Base-by-base conservation (phyloP, 2,797 vertebrate species). In the Okamejei kenojei region DNA sequence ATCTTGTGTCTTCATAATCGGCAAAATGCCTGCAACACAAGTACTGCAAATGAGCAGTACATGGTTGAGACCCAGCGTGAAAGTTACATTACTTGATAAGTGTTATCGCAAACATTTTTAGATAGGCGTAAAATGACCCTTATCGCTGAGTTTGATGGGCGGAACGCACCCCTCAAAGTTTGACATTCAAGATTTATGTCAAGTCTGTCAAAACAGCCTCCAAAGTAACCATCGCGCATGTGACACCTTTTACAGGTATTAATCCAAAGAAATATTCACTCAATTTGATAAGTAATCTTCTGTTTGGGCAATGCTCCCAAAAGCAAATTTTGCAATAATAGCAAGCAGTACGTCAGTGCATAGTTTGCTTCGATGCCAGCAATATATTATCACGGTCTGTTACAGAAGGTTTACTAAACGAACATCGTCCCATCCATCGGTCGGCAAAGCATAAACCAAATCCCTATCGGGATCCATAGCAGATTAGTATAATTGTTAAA, bases 41-140 rank as follows among this genome's bases (percentile, higher is more conserved):
- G 61, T 21, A 88, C 84, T 68, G n/a, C 35, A 32, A 88, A 35
- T 88, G 84, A 88, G 65, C 32, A 68, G n/a, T 68, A 88, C 61
- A 32, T 19, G 10, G 61, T 13, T 35, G 35, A 78, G n/a, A 88
- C 68, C 21, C 63, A 88, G 68, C 32, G 84, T 26, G 61, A 88
- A 88, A 68, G 84, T 88, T 68, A 88, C 61, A 35, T 35, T 19
- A n/a, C 32, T 88, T 88, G 84, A 88, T 88, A 88, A 88, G 63
- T 35, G 21, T 68, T 88, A 32, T 32, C 68, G 84, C n/a, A 88
- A 88, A 65, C 84, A 35, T 88, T 88, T 88, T 88, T 68, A 88
- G 68, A 88, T 88, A 35, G 65, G 84, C 35, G 68, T 68, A 68
- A 88, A 88, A 88, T 32, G 4, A 65, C 84, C 15, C 61, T 88